phyloP scores from a whole-genome alignment of 2,797 vertebrate species.

The Cygnus olor region DNA sequence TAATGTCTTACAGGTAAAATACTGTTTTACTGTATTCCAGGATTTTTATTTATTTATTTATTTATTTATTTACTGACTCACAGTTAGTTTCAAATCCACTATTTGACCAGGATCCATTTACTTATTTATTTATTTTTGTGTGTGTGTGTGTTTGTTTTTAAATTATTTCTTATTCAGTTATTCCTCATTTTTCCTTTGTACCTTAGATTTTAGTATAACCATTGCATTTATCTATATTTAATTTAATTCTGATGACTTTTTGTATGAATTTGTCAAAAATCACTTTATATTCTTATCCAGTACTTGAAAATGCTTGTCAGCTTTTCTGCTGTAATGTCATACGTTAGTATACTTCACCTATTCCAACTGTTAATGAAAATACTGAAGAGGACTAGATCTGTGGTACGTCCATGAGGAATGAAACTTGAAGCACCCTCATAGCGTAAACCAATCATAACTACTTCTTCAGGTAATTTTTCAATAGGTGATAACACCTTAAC shows the following conservation, averaged over 20 bases:
- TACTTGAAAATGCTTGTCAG: background rate
- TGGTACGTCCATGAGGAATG: background rate
- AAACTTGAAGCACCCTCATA: background rate
- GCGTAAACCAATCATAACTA: background rate
- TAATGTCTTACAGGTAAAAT: background rate
- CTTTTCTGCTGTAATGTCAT: background rate
- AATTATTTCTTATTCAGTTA: background rate
- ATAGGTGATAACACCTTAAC: background rate
- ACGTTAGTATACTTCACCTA: background rate
- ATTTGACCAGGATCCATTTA: background rate
- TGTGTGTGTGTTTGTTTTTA: background rate
- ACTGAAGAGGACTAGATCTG: background rate
- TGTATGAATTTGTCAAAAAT: background rate
- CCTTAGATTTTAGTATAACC: background rate
- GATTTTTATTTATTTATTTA: background rate
- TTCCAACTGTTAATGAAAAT: background rate
- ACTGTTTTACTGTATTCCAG: background rate
- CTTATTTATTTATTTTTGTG: background rate
- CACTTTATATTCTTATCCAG: background rate
- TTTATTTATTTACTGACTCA: background rate
- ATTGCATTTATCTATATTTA: background rate
- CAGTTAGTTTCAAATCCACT: background rate
- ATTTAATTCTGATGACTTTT: background rate
- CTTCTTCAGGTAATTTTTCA: background rate
- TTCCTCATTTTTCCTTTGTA: background rate